phyloP scores from a whole-genome alignment of 1,140 invertebrate genomes.

The Ganaspis sp. region DNA sequence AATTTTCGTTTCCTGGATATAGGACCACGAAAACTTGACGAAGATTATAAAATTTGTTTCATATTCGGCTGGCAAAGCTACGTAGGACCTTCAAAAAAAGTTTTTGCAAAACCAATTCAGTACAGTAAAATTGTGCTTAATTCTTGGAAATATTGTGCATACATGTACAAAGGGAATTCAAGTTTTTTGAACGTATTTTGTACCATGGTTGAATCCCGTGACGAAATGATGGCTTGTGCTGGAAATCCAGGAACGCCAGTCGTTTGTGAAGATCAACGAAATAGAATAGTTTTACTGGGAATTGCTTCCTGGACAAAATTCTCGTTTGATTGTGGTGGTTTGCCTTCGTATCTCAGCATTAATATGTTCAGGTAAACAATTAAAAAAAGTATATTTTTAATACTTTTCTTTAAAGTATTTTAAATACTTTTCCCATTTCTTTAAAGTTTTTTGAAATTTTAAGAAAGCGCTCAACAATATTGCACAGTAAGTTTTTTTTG shows the following conservation, averaged over 20 bases:
- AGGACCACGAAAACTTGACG: constrained; percentile 38
- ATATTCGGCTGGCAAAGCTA: constrained; percentile 59
- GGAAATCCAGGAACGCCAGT: constrained; percentile 60
- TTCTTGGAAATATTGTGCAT: constrained; percentile 50
- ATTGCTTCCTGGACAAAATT: constrained; percentile 58
- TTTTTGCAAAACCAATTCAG: constrained; percentile 52
- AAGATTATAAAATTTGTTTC: constrained; percentile 51
- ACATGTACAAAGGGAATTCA: constrained; percentile 47
- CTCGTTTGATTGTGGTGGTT: constrained; percentile 51
- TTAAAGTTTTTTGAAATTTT: too few relatives aligned
- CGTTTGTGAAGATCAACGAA: constrained; percentile 51
- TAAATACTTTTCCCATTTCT: not conserved
- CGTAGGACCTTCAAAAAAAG: constrained; percentile 41
- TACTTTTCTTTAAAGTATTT: not conserved
- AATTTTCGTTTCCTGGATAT: constrained; percentile 41
- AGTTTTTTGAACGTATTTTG: constrained; percentile 55
- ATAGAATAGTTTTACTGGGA: constrained; percentile 46
- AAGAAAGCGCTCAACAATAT: too few relatives aligned
- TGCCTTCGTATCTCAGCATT: constrained; percentile 50
- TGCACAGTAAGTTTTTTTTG: too few relatives aligned
- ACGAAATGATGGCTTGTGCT: constrained; percentile 52
- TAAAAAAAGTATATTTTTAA: constrained; percentile 32
- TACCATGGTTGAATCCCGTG: constrained; percentile 48
- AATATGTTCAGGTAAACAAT: constrained; percentile 46
- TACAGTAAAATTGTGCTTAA: constrained; percentile 49